Percentiles rank a stretch among this genome's conserved stretches.
phyloP scores from a whole-genome alignment of 2,797 vertebrate genomes.

The Chloroceryle inda region DNA sequence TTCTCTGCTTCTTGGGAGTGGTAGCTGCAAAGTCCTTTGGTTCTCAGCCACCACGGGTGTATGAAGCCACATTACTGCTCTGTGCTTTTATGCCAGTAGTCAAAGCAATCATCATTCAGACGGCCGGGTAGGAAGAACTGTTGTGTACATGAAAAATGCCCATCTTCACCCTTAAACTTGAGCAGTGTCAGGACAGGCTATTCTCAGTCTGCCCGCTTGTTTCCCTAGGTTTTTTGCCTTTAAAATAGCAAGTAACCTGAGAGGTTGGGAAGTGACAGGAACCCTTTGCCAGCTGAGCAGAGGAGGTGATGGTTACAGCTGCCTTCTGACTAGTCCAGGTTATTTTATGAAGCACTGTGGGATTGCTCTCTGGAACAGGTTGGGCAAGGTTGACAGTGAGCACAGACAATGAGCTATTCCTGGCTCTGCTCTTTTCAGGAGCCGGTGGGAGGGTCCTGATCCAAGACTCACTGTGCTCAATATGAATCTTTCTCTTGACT shows the following conservation, averaged over 20 bases:
- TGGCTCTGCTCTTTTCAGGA: background rate
- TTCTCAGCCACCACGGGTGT: background rate
- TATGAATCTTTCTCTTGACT: background rate
- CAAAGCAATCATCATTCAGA: background rate
- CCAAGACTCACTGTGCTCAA: background rate
- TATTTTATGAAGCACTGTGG: background rate
- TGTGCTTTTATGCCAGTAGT: background rate
- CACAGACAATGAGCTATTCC: slow-evolving; percentile 46
- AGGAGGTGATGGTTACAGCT: slow-evolving; percentile 47
- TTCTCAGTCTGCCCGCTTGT: background rate
- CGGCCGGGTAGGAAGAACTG: background rate
- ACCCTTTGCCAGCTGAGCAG: slow-evolving; percentile 9
- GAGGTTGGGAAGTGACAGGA: slow-evolving; percentile 26
- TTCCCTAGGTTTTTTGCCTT: background rate
- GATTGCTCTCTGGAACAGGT: background rate
- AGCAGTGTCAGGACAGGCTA: background rate
- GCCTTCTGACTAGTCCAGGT: background rate
- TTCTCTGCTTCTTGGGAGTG: background rate
- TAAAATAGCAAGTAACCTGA: background rate
- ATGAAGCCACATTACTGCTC: background rate
- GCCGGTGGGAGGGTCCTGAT: background rate
- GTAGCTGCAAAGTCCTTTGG: background rate
- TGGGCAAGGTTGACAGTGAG: slow-evolving; percentile 46
- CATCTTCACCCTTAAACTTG: background rate
- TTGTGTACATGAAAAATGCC: background rate